Evolutionary conservation across 1,140 invertebrate species (phyloP).

Genomic region (Ridgeia piscesae): DNA sequence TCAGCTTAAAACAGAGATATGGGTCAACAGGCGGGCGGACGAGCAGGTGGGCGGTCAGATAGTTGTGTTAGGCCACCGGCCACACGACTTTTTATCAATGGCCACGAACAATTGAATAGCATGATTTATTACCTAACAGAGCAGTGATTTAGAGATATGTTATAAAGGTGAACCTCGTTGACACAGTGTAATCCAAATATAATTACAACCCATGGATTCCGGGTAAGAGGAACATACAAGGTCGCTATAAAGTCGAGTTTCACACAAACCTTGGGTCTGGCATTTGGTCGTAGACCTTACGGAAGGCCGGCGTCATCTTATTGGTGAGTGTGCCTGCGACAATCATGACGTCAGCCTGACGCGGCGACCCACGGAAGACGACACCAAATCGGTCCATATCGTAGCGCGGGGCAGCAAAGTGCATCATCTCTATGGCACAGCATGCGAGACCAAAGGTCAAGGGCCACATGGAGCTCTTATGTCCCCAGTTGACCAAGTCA

Average conservation of each 20-base stretch:
- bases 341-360: slow-evolving; percentile 91
- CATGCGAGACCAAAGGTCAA: slow-evolving; percentile 96
- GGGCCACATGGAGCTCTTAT: slow-evolving; percentile 90
- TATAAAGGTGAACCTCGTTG: no score
- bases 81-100: no score
- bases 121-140: no score
- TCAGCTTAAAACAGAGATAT: no score
- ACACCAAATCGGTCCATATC: slow-evolving; percentile 91
- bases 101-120: no score
- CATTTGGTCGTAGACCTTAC: slow-evolving; percentile 85
- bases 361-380: slow-evolving; percentile 93
- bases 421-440: slow-evolving; percentile 99
- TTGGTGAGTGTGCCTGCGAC: slow-evolving; percentile 98
- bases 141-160: no score
- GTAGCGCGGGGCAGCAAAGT: slow-evolving; percentile 95
- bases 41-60: no score
- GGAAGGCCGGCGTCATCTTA: slow-evolving; percentile 97
- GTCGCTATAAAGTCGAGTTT: not conserved
- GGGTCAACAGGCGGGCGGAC: no score
- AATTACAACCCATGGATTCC: no score
- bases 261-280: slow-evolving; percentile 70
- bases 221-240: no score
- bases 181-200: no score
- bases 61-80: no score
- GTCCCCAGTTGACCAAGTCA: slow-evolving; percentile 92